Evolutionary conservation across 1,140 invertebrate species (phyloP).

Genomic region (Calliopsis andreniformis): DNA sequence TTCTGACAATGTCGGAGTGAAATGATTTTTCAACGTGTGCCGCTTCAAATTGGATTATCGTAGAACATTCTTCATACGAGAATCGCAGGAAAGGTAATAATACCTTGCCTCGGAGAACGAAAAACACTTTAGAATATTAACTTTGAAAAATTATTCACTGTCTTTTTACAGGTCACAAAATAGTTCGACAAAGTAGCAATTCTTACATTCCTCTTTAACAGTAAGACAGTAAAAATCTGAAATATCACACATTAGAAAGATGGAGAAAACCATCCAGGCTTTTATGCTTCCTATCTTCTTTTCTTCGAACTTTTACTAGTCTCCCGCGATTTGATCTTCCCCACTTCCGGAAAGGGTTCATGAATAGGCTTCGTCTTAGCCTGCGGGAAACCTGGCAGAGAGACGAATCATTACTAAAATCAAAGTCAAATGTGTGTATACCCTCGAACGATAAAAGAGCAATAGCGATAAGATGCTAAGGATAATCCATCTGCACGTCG

Average conservation of each 20-base stretch:
- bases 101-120: too few species aligned
- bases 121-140: too few species aligned
- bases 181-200: too few species aligned
- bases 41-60: not conserved
- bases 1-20: not conserved
- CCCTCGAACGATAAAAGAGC: not conserved
- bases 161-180: too few species aligned
- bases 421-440: not conserved
- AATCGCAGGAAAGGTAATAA: too few species aligned
- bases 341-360: conserved; percentile 22
- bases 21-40: not conserved
- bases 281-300: not conserved
- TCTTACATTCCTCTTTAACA: too few species aligned
- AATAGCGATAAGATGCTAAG: conserved; percentile 15
- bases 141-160: too few species aligned
- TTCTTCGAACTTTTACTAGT: not conserved
- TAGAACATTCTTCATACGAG: too few species aligned
- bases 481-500: conserved; percentile 26
- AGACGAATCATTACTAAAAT: conserved; percentile 27
- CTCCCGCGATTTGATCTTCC: not conserved
- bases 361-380: conserved; percentile 1
- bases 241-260: too few species aligned
- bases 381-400: conserved; percentile 22
- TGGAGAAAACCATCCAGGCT: too few species aligned
- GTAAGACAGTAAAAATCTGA: too few species aligned